Conservation (phyloP, 2,113 vertebrate species). For the Chionis minor region DNA sequence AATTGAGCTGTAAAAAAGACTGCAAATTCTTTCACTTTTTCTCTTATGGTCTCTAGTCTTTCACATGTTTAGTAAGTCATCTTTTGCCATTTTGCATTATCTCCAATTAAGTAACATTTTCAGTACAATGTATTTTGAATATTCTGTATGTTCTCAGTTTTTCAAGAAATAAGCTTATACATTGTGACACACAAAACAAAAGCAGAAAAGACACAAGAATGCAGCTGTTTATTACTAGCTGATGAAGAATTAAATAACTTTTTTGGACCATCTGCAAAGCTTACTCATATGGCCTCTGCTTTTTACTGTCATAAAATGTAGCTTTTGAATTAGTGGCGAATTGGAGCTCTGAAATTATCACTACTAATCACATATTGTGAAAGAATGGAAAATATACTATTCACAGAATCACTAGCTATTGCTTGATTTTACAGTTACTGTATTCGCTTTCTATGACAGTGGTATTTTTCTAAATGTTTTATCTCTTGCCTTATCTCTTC, state of each 20-base stretch:
- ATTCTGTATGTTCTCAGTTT: slow-evolving; percentile 52
- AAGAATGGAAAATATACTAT: slow-evolving; percentile 46
- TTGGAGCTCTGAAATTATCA: slow-evolving; percentile 67
- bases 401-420: slow-evolving; percentile 41
- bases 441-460: background rate
- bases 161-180: slow-evolving; percentile 49
- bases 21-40: background rate
- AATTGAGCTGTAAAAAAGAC: background rate
- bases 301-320: slow-evolving; percentile 55
- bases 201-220: slow-evolving; percentile 23
- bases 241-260: slow-evolving; percentile 69
- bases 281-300: slow-evolving; percentile 66
- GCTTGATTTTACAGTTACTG: slow-evolving; percentile 51
- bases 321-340: slow-evolving; percentile 58
- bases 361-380: slow-evolving; percentile 66
- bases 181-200: slow-evolving; percentile 50
- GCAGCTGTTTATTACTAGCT: slow-evolving; percentile 62
- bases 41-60: background rate
- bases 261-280: slow-evolving; percentile 63
- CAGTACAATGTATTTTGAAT: slow-evolving; percentile 52
- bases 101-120: slow-evolving; percentile 49
- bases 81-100: slow-evolving; percentile 12
- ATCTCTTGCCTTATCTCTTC: slow-evolving; percentile 28
- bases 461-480: background rate
- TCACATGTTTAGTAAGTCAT: background rate